Conservation (phyloP, 2,888 invertebrate genomes). For the Unio delphinus region DNA sequence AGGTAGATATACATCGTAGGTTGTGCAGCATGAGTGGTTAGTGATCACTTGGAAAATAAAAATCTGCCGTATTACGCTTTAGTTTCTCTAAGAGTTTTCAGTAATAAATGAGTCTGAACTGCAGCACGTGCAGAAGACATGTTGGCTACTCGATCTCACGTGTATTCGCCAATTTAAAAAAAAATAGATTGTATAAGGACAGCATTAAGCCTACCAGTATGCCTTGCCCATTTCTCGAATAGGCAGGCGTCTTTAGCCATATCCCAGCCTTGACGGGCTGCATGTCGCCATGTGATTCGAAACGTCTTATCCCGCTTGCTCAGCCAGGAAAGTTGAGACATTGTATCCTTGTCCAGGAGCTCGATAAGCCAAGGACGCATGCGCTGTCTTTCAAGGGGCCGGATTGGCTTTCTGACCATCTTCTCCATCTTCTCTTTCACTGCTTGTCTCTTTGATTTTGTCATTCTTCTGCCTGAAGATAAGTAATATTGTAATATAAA, state of each 20-base stretch:
- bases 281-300: conserved; percentile 65
- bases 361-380: conserved; percentile 65
- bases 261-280: conserved; percentile 61
- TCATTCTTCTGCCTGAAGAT: neutral
- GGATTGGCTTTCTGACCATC: conserved; percentile 45
- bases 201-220: conserved; percentile 53
- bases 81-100: no score
- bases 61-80: no score
- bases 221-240: conserved; percentile 63
- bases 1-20: no score
- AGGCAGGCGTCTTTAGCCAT: conserved; percentile 54
- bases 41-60: no score
- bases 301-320: conserved; percentile 46
- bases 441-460: conserved; percentile 1
- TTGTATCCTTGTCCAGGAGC: conserved; percentile 41
- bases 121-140: no score
- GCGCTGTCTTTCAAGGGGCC: conserved; percentile 56
- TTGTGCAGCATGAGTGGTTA: no score
- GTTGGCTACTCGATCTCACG: no score
- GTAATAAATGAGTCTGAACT: no score
- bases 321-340: conserved; percentile 58
- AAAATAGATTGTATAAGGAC: neutral
- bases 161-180: no score
- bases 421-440: conserved; percentile 1
- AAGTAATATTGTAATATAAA: no score